A percentile compares a stretch with the other conserved stretches of the same genome.
Conservation (phyloP, 2,113 vertebrate genomes). For the Lepus timidus region DNA sequence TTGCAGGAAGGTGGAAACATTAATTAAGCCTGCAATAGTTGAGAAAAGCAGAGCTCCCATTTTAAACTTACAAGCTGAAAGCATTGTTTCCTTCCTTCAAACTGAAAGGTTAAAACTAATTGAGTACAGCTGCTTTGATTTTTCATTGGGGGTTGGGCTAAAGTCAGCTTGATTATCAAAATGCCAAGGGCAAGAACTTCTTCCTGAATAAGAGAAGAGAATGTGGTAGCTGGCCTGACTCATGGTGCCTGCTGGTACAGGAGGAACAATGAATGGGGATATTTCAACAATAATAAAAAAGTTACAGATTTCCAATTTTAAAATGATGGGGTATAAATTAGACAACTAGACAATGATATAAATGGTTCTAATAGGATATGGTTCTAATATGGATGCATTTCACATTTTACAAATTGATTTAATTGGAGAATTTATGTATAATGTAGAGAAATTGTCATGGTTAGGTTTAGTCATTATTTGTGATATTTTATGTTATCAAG, state of each 20-base stretch:
- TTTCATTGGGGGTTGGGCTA: neutral
- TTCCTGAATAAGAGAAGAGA: neutral
- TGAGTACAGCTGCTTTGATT: neutral
- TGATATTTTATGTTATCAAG: neutral
- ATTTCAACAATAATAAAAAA: neutral
- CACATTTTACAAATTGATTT: neutral
- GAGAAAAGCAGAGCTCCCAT: neutral
- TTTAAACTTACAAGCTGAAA: conserved; percentile 5
- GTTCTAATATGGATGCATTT: neutral
- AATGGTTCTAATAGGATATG: too few relatives aligned
- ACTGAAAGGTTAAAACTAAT: conserved; percentile 17
- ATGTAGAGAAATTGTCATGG: neutral
- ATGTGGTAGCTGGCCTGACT: neutral
- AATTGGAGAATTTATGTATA: neutral
- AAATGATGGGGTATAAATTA: neutral
- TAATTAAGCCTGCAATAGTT: neutral
- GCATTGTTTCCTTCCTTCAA: neutral
- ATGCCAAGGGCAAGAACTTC: neutral
- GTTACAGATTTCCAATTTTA: neutral
- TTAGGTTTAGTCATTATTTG: neutral
- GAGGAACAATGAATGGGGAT: neutral
- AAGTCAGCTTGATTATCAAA: neutral
- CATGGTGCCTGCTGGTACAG: neutral
- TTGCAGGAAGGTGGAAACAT: neutral
- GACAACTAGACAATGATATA: neutral